Evolutionary conservation across 1,140 invertebrate species (phyloP), one percentile per base, ranked within the genome.

Genomic region (Zaprionus lachaisei): DNA sequence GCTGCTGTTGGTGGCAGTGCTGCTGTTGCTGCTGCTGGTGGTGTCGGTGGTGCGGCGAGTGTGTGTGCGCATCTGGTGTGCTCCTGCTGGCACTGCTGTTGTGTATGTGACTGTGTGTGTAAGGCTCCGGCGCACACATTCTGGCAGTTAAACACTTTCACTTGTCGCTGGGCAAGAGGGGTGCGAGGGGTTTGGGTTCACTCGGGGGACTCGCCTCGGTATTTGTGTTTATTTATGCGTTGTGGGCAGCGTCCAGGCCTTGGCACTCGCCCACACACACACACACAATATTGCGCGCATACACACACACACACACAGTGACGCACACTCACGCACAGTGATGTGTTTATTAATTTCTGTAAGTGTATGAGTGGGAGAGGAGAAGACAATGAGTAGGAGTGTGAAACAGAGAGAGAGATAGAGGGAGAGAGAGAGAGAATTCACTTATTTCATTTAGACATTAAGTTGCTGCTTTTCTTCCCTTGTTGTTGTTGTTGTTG

Each of bases 331-430:
- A 57, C 64, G 70, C 74, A 72, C 82, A 66, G 63, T 78, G 77
- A 84, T 89, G 84, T 89, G 78, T 81, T 89, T 90, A 90, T 89
- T 90, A 81, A 90, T 89, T 90, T 85, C 81, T 87, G 73, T 80
- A 70, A 74, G 62, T 71, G 71, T 76, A 68, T 83, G n/a, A 24
- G 17, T 69, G 55, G 49, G 24, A 49, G 44, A 49, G 38, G 15
- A n/a, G 38, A n/a, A 41, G 38, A 41, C 12, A 41, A n/a, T 15
- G 14, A 37, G 20, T 7, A 28, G 24, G 28, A 17, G 28, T 51
- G 62, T 6, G 41, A 56, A 24, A 31, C 28, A 24, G 7, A 60
- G 55, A 28, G n/a, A 12, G 14, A 15, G 0, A 14, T 4, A 44
- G 38, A 5, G 15, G n/a, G 38, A 20, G 58, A 28, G 20, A 60